A percentile compares a stretch with the other conserved stretches of the same genome.
These are phyloP conservation scores for Mormoops blainvillei DNA, from an alignment of 2,113 vertebrate species.

Conservation along the genomic window DNA sequence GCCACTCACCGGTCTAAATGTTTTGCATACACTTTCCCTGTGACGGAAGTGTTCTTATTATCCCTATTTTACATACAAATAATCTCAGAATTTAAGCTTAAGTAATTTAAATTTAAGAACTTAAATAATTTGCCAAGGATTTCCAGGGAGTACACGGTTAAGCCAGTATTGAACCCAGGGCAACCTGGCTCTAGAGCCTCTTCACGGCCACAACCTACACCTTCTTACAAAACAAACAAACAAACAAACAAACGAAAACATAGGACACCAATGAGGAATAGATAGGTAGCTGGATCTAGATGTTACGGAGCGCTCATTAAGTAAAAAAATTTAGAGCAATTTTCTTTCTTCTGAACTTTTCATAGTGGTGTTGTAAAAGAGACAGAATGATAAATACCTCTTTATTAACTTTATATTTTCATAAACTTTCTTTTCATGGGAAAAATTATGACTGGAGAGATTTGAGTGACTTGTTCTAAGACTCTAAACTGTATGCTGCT, in stretches of 20 bases:
- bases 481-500: neutral
- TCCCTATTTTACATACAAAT: neutral
- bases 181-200: neutral
- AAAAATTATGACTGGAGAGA: slow-evolving; percentile 6
- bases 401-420: slow-evolving; percentile 15
- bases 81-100: neutral
- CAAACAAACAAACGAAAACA: neutral
- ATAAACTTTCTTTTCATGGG: slow-evolving; percentile 23
- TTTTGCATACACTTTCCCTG: neutral
- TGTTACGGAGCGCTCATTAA: neutral
- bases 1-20: neutral
- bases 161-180: neutral
- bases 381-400: slow-evolving; percentile 7
- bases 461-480: neutral
- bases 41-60: neutral
- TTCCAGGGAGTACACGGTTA: neutral
- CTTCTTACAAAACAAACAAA: neutral
- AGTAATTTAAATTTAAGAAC: neutral
- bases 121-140: neutral
- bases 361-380: neutral
- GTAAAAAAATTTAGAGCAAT: neutral
- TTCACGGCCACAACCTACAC: neutral
- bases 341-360: slow-evolving; percentile 9
- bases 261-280: neutral
- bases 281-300: neutral